A percentile compares a stretch with the other conserved stretches of the same genome.
These are phyloP conservation scores for Bradypodion pumilum DNA, from an alignment of 2,797 vertebrate genomes.

Conservation along the genomic window DNA sequence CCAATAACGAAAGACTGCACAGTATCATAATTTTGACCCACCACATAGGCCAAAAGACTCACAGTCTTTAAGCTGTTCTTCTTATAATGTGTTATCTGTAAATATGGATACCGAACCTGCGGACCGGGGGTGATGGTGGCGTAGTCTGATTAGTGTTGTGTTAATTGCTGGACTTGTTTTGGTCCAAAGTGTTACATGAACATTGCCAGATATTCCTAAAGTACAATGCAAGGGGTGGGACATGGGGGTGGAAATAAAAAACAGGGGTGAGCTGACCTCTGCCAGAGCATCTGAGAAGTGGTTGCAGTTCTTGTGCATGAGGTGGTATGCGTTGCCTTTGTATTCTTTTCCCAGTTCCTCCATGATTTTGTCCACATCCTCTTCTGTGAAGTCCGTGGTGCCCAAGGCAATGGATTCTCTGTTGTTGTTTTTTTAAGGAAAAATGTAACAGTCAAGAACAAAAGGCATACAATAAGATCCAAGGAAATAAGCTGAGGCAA, in stretches of 20 bases:
- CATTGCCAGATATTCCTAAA: constrained; percentile 4
- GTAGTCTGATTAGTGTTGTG: not conserved
- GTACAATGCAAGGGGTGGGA: not conserved
- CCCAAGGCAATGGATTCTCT: constrained; percentile 92
- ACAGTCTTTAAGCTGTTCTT: too few species aligned
- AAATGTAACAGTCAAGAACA: constrained; percentile 38
- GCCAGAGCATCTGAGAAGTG: constrained; percentile 90
- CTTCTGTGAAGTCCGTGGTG: constrained; percentile 92
- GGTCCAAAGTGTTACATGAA: not conserved
- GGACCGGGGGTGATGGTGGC: too few species aligned
- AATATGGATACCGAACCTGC: not conserved
- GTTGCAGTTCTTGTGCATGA: constrained; percentile 94
- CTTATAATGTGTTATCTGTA: too few species aligned
- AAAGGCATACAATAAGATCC: constrained; percentile 17
- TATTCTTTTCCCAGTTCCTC: constrained; percentile 92
- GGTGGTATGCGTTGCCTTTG: constrained; percentile 87
- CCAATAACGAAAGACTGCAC: too few species aligned
- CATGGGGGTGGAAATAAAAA: not conserved
- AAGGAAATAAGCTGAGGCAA: not conserved
- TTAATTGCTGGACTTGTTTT: not conserved
- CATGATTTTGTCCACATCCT: constrained; percentile 92
- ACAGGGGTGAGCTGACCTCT: constrained; percentile 77
- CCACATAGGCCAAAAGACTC: too few species aligned
- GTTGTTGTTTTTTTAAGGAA: constrained; percentile 40
- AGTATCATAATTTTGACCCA: too few species aligned